Evolutionary conservation across 2,797 vertebrate species (phyloP).

Genomic region (Syncerus caffer): DNA sequence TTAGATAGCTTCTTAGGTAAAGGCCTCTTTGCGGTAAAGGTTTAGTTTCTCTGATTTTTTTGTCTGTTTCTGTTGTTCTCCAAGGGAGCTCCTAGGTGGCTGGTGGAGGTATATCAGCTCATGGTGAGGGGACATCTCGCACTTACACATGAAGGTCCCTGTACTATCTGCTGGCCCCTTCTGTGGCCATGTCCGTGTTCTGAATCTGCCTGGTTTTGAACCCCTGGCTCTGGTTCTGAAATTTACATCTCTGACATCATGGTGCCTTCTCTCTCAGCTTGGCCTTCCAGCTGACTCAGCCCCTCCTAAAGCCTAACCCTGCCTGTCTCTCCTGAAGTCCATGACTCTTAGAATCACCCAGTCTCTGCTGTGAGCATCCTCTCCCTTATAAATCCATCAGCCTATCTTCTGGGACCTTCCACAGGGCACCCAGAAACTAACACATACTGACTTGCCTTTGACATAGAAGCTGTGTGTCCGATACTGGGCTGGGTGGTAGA

Average conservation of each 20-base stretch:
- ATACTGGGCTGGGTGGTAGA: not conserved
- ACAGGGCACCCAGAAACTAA: not conserved
- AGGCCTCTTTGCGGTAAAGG: not conserved
- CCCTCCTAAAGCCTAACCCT: not conserved
- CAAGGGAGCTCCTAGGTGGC: not conserved
- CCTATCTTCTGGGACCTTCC: not conserved
- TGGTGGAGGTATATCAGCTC: not conserved
- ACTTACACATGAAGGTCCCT: not conserved
- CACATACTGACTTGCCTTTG: not conserved
- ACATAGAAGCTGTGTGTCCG: not conserved
- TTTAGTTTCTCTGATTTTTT: not conserved
- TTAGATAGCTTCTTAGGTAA: not conserved
- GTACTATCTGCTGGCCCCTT: not conserved
- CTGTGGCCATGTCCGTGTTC: not conserved
- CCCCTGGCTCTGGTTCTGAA: not conserved
- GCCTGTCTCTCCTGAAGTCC: not conserved
- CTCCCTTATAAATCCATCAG: not conserved
- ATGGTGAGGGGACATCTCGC: not conserved
- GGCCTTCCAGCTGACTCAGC: not conserved
- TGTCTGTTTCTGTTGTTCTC: not conserved
- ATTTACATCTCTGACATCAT: not conserved
- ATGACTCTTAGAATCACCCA: not conserved
- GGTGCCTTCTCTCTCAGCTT: not conserved
- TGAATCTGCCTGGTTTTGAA: not conserved
- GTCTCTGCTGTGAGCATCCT: not conserved